phyloP scores from a whole-genome alignment of 2,888 invertebrate genomes.

The Oithona nana region DNA sequence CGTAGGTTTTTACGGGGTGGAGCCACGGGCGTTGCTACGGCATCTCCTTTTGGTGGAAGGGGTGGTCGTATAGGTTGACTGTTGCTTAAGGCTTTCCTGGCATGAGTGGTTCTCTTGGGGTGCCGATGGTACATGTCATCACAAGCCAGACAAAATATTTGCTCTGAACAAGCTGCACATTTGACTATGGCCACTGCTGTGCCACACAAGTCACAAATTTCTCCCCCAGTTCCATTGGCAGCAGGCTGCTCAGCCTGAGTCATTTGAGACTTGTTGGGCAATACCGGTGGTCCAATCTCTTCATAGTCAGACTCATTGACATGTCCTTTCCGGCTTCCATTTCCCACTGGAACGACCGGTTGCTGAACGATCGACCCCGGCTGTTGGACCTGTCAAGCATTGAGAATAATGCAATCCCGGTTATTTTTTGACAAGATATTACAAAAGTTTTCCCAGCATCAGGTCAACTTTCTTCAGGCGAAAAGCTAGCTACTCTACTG shows the following conservation, averaged over 20 bases:
- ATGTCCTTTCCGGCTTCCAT: neutral
- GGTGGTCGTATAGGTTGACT: constrained; percentile 45
- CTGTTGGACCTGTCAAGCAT: neutral
- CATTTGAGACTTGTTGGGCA: neutral
- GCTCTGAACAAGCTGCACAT: constrained; percentile 61
- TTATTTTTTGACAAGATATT: too few relatives aligned
- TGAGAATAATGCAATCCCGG: neutral
- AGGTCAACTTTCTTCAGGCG: neutral
- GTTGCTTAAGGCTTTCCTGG: constrained; percentile 42
- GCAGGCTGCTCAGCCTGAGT: neutral
- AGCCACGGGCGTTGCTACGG: constrained; percentile 36
- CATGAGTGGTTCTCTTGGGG: constrained; percentile 62
- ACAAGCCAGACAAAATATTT: constrained; percentile 71
- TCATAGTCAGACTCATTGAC: constrained; percentile 12
- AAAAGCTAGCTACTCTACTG: too few relatives aligned
- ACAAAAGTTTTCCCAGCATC: neutral
- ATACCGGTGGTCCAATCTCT: constrained; percentile 10
- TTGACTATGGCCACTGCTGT: constrained; percentile 56
- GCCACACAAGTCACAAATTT: constrained; percentile 58
- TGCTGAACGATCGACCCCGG: too few relatives aligned
- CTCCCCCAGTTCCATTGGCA: neutral
- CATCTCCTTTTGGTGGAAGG: constrained; percentile 46
- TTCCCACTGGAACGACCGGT: too few relatives aligned
- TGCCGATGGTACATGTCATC: constrained; percentile 88
- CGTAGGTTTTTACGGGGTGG: constrained; percentile 36